Base-by-base conservation (phyloP, 2,113 vertebrate genomes). In the Odontophorus gujanensis region DNA sequence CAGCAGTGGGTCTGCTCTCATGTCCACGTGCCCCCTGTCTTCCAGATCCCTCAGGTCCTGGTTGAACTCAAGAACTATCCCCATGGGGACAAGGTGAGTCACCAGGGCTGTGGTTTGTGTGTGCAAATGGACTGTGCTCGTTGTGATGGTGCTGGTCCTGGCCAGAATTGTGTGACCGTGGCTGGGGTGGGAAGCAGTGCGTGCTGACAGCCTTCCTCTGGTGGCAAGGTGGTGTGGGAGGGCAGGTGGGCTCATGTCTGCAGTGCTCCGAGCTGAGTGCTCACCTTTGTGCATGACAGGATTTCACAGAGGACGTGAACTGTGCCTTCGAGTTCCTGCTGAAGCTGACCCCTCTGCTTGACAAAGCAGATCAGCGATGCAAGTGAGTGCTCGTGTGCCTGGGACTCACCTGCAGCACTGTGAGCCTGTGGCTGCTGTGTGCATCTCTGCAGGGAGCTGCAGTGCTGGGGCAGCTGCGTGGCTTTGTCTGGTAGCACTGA, bases 311-410 rank as follows among this genome's bases (percentile, higher is more conserved):
- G 30, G 99, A 99, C 2, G 98, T 99, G 83, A 99, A 98, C 61
- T 96, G 98, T 69, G 99, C 99, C 50, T 99, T 99, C 11, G 98
- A 99, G 92, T 99, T 98, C 95, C 97, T 99, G 78, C 97, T 99
- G 80, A 99, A 99, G 92, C 98, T 99, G 78, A 99, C 99, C 1
- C 99, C 99, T 4, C 97, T 99, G 87, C 95, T 99, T 6, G 99
- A 99, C 97, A 99, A 99, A 96, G 99, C 99, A 0, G 99, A 99
- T 93, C 99, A 99, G 92, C 98, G 99, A 93, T 99, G 99, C 99
- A 99, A 99, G 99, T 99, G 98, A 19, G 91, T 79, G 55, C n/a
- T 59, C 1, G 1, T 2, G 0, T 32, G 67, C 20, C 38, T 1
- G 3, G 22, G 58, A 40, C 80, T 53, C 62, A 40, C 34, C 38